A percentile compares a stretch with the other conserved stretches of the same genome.
phyloP scores from a whole-genome alignment of 2,113 vertebrate species.

The Lophochroa leadbeateri region DNA sequence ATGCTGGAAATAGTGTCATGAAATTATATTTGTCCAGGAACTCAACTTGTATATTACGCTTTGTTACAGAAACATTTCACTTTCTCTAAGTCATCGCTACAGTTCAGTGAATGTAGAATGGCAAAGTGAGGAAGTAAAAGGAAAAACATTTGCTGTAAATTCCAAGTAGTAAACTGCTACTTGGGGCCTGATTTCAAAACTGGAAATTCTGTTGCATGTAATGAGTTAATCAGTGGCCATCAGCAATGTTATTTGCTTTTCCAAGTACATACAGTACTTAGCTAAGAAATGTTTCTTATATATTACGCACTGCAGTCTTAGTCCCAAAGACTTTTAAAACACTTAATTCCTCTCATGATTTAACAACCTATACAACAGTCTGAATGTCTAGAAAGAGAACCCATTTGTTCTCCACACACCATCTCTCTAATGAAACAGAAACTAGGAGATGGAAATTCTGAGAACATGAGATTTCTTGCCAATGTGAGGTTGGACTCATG shows the following conservation, averaged over 20 bases:
- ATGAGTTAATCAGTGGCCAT: background rate
- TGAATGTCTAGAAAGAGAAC: slow-evolving; percentile 31
- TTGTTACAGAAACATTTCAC: background rate
- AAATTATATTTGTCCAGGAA: background rate
- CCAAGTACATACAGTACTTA: background rate
- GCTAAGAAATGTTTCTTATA: background rate
- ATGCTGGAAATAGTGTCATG: background rate
- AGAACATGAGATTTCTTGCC: slow-evolving; percentile 55
- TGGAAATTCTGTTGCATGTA: background rate
- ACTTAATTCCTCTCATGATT: slow-evolving; percentile 14
- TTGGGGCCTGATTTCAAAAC: background rate
- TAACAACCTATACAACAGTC: slow-evolving; percentile 15
- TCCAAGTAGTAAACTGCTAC: background rate
- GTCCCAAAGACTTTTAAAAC: slow-evolving; percentile 3
- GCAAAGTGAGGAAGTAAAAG: background rate
- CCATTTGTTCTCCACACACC: slow-evolving; percentile 24
- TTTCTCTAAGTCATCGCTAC: background rate
- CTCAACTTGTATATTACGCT: background rate
- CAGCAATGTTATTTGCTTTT: slow-evolving; percentile 9
- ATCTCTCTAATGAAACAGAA: slow-evolving; percentile 57
- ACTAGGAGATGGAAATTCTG: slow-evolving; percentile 64
- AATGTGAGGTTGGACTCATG: slow-evolving; percentile 42
- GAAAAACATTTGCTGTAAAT: background rate
- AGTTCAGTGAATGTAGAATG: background rate
- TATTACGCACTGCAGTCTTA: background rate